Evolutionary conservation across 2,888 invertebrate genomes (phyloP).

Genomic region (Altica lythri): DNA sequence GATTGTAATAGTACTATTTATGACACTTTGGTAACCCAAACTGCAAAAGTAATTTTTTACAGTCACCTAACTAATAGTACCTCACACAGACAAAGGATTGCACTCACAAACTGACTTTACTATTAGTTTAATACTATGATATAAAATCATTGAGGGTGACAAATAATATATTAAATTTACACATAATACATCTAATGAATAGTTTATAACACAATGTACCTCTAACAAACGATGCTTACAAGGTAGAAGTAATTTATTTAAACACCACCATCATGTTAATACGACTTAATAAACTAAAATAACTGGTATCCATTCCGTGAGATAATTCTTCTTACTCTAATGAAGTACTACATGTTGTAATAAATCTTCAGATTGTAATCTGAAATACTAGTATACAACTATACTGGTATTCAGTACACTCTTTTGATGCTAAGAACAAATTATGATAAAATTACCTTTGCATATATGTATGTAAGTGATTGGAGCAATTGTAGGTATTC

Average conservation of each 20-base stretch:
- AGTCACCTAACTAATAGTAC: too few relatives aligned
- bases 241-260: neutral
- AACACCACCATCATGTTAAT: neutral
- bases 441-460: conserved; percentile 2
- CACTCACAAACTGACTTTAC: too few relatives aligned
- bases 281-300: conserved; percentile 3
- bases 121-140: too few relatives aligned
- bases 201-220: neutral
- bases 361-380: conserved; percentile 6
- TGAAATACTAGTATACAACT: neutral
- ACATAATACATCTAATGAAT: too few relatives aligned
- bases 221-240: neutral
- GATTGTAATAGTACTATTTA: too few relatives aligned
- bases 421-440: conserved; percentile 8
- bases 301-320: conserved; percentile 4
- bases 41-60: too few relatives aligned
- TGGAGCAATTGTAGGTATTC: conserved; percentile 17
- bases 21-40: too few relatives aligned
- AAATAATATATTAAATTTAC: too few relatives aligned
- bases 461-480: conserved; percentile 5
- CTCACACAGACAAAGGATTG: too few relatives aligned
- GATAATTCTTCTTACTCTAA: neutral
- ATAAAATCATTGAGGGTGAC: too few relatives aligned
- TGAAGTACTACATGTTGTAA: neutral
- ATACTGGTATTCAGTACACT: conserved; percentile 2